phyloP scores from a whole-genome alignment of 2,797 vertebrate genomes.

The Trichosurus vulpecula region DNA sequence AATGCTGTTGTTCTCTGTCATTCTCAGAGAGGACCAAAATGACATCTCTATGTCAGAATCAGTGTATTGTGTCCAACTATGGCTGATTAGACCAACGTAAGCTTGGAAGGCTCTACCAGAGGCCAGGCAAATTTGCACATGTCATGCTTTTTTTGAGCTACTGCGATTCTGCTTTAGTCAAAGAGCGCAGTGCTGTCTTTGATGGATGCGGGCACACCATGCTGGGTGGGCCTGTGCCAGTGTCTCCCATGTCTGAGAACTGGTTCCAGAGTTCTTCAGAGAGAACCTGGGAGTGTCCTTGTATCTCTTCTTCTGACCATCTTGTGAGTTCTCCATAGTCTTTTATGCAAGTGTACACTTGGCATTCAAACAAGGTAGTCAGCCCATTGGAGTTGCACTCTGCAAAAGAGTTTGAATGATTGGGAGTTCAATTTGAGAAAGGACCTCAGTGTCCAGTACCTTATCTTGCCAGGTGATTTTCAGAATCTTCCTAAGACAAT shows the following conservation, averaged over 20 bases:
- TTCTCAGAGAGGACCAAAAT: neutral
- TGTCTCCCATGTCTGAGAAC: no score
- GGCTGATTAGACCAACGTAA: neutral
- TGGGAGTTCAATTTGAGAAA: neutral
- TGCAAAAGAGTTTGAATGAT: neutral
- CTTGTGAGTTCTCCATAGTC: neutral
- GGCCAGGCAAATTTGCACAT: neutral
- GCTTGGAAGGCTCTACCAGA: neutral
- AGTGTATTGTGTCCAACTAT: neutral
- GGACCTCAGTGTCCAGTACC: neutral
- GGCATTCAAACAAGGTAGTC: no score
- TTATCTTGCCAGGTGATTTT: neutral
- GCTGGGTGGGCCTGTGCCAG: no score
- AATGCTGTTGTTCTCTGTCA: neutral
- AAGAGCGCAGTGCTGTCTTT: neutral
- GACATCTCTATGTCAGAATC: neutral
- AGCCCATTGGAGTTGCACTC: neutral
- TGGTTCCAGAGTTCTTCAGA: no score
- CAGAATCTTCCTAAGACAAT: neutral
- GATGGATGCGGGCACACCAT: neutral
- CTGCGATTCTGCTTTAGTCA: neutral
- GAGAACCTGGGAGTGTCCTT: no score
- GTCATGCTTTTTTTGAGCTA: neutral
- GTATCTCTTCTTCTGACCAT: no score
- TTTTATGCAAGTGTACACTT: neutral